These are phyloP conservation scores for Lagenorhynchus albirostris DNA, from an alignment of 2,113 vertebrate species.

Conservation along the genomic window DNA sequence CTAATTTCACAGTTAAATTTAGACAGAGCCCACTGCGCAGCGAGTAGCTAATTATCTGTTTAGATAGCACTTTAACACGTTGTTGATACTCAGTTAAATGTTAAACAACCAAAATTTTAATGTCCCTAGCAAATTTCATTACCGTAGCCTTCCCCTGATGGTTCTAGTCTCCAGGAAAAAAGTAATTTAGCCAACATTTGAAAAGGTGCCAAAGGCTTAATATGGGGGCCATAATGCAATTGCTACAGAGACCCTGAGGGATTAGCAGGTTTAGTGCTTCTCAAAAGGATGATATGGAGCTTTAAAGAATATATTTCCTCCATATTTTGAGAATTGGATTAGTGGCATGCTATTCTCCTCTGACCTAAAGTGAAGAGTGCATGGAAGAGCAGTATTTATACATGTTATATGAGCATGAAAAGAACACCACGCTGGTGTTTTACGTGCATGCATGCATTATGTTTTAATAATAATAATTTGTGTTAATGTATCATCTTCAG, in stretches of 20 bases:
- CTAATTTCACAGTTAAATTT: slow-evolving; percentile 65
- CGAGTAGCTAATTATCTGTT: slow-evolving; percentile 65
- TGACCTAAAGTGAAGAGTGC: slow-evolving; percentile 24
- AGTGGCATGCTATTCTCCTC: slow-evolving; percentile 22
- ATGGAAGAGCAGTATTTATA: neutral
- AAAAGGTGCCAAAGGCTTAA: slow-evolving; percentile 52
- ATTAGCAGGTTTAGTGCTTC: slow-evolving; percentile 54
- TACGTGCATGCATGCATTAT: slow-evolving; percentile 21
- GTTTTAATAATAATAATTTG: slow-evolving; percentile 35
- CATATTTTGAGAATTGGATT: slow-evolving; percentile 32
- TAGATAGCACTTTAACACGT: slow-evolving; percentile 62
- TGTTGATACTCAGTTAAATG: slow-evolving; percentile 60
- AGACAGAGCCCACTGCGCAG: slow-evolving; percentile 46
- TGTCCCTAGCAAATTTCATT: slow-evolving; percentile 44
- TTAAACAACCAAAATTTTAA: slow-evolving; percentile 67
- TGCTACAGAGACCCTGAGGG: slow-evolving; percentile 37
- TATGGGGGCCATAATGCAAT: slow-evolving; percentile 3
- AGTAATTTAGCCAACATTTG: slow-evolving; percentile 56
- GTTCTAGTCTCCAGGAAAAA: slow-evolving; percentile 35
- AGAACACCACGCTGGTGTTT: neutral
- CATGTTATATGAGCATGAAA: neutral
- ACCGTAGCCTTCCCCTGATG: slow-evolving; percentile 3
- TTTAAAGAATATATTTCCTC: slow-evolving; percentile 36
- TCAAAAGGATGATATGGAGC: slow-evolving; percentile 28
- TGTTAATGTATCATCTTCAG: slow-evolving; percentile 32